These are phyloP conservation scores for Opisthograptis luteolata DNA, from an alignment of 2,888 invertebrate genomes.

Conservation along the genomic window DNA sequence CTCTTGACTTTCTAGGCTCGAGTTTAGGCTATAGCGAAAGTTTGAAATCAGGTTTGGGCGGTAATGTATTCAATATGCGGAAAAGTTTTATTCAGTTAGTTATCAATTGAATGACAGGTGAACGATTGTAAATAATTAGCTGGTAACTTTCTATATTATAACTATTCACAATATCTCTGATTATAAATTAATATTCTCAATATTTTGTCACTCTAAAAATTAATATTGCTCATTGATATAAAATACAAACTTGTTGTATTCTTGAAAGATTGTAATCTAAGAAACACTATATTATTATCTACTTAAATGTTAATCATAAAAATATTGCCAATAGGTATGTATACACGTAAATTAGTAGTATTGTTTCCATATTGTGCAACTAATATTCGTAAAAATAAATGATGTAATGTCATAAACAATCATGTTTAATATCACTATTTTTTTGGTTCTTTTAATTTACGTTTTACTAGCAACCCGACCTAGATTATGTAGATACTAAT, in stretches of 20 bases:
- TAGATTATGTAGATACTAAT: too few species aligned
- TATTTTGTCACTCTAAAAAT: slow-evolving; percentile 36
- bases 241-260: slow-evolving; percentile 40
- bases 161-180: slow-evolving; percentile 8
- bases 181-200: slow-evolving; percentile 21
- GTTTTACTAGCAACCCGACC: too few species aligned
- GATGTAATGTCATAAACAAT: slow-evolving; percentile 37
- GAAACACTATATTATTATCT: slow-evolving; percentile 44
- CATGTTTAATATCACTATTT: slow-evolving; percentile 14
- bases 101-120: too few species aligned
- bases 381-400: slow-evolving; percentile 64
- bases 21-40: too few species aligned
- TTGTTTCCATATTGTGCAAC: slow-evolving; percentile 67
- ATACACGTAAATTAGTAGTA: slow-evolving; percentile 56
- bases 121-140: slow-evolving; percentile 9
- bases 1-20: too few species aligned
- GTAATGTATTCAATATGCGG: too few species aligned
- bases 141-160: slow-evolving; percentile 4
- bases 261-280: slow-evolving; percentile 44
- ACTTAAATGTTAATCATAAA: slow-evolving; percentile 53
- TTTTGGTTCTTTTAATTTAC: background rate
- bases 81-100: too few species aligned
- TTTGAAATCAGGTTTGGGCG: too few species aligned
- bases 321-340: slow-evolving; percentile 59
- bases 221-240: slow-evolving; percentile 50